Evolutionary conservation across 2,888 invertebrate genomes (phyloP).

Genomic region (Vesta saturnalis): DNA sequence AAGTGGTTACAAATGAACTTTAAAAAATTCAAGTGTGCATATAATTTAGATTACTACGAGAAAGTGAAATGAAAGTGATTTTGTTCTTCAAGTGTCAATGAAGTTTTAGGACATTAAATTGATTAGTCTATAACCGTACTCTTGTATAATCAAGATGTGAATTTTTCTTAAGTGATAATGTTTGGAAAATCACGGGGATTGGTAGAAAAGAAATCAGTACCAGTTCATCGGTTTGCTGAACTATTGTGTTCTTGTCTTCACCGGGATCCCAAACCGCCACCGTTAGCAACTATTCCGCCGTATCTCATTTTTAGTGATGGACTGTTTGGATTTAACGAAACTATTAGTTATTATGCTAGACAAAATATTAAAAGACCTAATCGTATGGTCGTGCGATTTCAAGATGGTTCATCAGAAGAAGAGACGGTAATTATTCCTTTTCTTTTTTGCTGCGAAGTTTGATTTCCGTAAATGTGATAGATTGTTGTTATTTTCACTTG

Average conservation of each 20-base stretch:
- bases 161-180: not conserved
- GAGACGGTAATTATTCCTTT: not conserved
- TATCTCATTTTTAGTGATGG: not conserved
- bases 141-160: not conserved
- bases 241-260: slow-evolving; percentile 47
- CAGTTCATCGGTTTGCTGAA: slow-evolving; percentile 46
- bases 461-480: no score
- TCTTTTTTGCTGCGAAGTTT: no score
- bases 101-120: not conserved
- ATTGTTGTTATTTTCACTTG: no score
- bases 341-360: not conserved
- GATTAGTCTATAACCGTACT: not conserved
- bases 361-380: not conserved
- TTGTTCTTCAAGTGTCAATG: slow-evolving; percentile 11
- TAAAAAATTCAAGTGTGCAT: slow-evolving; percentile 1
- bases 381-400: not conserved
- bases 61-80: slow-evolving; percentile 35
- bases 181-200: slow-evolving; percentile 20
- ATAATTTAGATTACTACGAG: slow-evolving; percentile 5
- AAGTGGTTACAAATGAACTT: not conserved
- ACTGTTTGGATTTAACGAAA: not conserved
- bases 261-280: slow-evolving; percentile 29
- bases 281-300: not conserved
- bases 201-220: slow-evolving; percentile 44
- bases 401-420: not conserved